These are phyloP conservation scores for Monopis laevigella DNA, from an alignment of 2,888 invertebrate genomes.

Conservation along the genomic window DNA sequence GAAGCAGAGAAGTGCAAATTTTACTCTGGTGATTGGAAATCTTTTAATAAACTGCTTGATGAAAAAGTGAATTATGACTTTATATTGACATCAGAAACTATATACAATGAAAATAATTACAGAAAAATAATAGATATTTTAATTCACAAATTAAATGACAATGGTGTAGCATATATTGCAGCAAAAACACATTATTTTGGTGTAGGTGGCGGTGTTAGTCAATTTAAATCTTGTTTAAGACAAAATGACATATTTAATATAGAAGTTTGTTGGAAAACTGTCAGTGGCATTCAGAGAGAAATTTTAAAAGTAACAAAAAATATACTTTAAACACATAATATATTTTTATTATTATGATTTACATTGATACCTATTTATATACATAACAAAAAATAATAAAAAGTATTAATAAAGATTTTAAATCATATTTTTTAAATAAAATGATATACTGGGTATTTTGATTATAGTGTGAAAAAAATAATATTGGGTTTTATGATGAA, in stretches of 20 bases:
- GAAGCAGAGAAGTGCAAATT: slow-evolving; percentile 58
- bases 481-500: too few species aligned
- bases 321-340: slow-evolving; percentile 12
- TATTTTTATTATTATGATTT: slow-evolving; percentile 10
- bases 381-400: background rate
- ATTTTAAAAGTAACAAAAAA: slow-evolving; percentile 63
- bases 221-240: slow-evolving; percentile 75
- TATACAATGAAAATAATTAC: slow-evolving; percentile 86
- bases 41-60: slow-evolving; percentile 54
- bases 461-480: background rate
- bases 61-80: slow-evolving; percentile 74
- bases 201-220: slow-evolving; percentile 85
- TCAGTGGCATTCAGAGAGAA: slow-evolving; percentile 71
- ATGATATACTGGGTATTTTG: too few species aligned
- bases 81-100: slow-evolving; percentile 93
- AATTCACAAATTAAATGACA: slow-evolving; percentile 63
- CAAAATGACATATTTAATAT: slow-evolving; percentile 62
- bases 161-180: slow-evolving; percentile 78
- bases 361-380: background rate
- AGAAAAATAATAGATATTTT: slow-evolving; percentile 77
- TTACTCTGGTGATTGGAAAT: slow-evolving; percentile 80
- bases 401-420: too few species aligned
- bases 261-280: slow-evolving; percentile 71
- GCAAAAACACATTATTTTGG: slow-evolving; percentile 96
- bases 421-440: too few species aligned